Evolutionary conservation across 2,888 invertebrate species (phyloP).

Genomic region (Cerastis leucographa): DNA sequence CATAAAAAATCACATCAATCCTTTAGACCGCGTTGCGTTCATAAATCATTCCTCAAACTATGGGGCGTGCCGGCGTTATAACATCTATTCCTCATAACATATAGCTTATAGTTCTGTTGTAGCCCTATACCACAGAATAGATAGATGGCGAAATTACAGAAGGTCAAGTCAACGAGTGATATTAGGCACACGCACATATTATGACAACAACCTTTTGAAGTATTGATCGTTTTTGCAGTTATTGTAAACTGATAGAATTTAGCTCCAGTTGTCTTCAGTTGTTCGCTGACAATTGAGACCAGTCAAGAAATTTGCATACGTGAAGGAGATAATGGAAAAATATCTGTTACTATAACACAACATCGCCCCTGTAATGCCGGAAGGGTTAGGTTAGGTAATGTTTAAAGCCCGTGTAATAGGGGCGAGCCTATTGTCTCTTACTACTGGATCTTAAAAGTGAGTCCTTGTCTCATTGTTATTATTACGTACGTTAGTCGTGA

Average conservation of each 20-base stretch:
- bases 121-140: conserved; percentile 25
- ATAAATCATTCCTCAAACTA: conserved; percentile 56
- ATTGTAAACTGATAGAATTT: background rate
- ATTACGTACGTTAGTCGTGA: background rate
- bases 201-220: background rate
- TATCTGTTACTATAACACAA: background rate
- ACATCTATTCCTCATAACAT: conserved; percentile 39
- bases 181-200: background rate
- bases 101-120: conserved; percentile 42
- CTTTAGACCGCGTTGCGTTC: conserved; percentile 16
- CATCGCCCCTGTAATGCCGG: background rate
- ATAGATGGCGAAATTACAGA: background rate
- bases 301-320: background rate
- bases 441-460: background rate
- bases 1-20: conserved; percentile 54
- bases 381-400: background rate
- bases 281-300: background rate
- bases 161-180: background rate
- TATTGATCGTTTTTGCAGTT: background rate
- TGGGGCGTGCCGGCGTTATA: conserved; percentile 40
- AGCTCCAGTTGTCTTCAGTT: background rate
- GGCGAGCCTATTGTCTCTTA: background rate
- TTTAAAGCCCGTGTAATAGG: background rate
- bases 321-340: background rate
- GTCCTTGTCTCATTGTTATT: no score